Evolutionary conservation across 2,797 vertebrate genomes (phyloP).

Genomic region (Bufotes viridis): DNA sequence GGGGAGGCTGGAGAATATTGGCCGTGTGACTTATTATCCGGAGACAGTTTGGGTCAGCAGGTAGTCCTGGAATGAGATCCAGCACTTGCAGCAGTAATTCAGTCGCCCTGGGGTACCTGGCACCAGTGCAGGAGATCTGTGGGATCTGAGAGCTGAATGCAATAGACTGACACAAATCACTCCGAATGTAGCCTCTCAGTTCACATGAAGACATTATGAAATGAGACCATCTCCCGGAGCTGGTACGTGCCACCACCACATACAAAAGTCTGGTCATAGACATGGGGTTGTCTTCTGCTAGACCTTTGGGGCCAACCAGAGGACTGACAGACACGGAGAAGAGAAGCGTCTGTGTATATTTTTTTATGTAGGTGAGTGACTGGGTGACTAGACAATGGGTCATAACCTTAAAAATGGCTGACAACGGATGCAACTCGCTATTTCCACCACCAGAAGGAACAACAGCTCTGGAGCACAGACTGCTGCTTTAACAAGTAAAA

Average conservation of each 20-base stretch:
- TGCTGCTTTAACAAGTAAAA: too few species aligned
- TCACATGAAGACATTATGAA: neutral
- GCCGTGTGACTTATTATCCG: neutral
- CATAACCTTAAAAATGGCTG: neutral
- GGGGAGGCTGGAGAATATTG: neutral
- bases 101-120: neutral
- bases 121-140: neutral
- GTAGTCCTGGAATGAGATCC: neutral
- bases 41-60: neutral
- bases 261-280: too few species aligned
- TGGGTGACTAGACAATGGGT: too few species aligned
- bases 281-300: neutral
- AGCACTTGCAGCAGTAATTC: neutral
- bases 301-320: neutral
- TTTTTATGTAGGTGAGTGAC: neutral
- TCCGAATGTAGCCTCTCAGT: neutral
- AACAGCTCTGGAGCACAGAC: neutral
- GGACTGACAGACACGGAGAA: neutral
- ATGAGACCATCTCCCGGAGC: neutral
- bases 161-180: neutral
- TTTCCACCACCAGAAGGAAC: neutral
- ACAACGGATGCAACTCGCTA: neutral
- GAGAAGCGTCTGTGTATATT: too few species aligned
- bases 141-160: neutral
- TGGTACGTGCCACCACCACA: too few species aligned